Evolutionary conservation across 2,888 invertebrate genomes (phyloP).

Genomic region (Platycnemis pennipes): DNA sequence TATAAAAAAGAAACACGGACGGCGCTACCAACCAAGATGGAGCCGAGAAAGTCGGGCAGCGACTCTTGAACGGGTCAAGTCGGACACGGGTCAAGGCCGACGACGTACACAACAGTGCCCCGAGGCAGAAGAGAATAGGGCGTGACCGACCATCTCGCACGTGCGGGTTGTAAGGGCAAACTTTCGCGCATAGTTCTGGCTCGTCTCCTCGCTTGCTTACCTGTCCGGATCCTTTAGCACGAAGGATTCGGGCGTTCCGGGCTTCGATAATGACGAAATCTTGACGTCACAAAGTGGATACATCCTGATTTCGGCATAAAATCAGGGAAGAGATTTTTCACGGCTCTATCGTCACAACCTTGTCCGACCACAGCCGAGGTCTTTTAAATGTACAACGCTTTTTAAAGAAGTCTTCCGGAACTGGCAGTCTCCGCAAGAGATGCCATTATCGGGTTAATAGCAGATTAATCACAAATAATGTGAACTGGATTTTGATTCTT

Average conservation of each 20-base stretch:
- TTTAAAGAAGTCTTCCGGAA: no score
- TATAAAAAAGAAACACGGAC: background rate
- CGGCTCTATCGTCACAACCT: no score
- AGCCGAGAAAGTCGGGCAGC: background rate
- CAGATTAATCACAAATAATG: no score
- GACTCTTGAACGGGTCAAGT: background rate
- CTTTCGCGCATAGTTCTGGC: background rate
- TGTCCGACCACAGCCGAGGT: no score
- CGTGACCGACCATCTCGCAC: background rate
- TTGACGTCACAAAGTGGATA: no score
- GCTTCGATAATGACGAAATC: no score
- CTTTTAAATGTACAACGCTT: no score
- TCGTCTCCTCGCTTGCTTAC: background rate
- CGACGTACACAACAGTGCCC: constrained; percentile 9
- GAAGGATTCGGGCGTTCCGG: background rate
- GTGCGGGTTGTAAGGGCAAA: background rate
- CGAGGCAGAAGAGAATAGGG: background rate
- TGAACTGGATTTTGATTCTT: no score
- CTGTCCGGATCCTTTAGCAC: background rate
- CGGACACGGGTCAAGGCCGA: constrained; percentile 5
- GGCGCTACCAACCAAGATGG: background rate
- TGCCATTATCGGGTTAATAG: no score
- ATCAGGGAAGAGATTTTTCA: no score
- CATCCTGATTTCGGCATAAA: no score
- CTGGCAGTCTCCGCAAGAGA: no score